These are phyloP conservation scores for Eustalomyia histrio DNA, from an alignment of 2,888 invertebrate genomes.

Conservation along the genomic window DNA sequence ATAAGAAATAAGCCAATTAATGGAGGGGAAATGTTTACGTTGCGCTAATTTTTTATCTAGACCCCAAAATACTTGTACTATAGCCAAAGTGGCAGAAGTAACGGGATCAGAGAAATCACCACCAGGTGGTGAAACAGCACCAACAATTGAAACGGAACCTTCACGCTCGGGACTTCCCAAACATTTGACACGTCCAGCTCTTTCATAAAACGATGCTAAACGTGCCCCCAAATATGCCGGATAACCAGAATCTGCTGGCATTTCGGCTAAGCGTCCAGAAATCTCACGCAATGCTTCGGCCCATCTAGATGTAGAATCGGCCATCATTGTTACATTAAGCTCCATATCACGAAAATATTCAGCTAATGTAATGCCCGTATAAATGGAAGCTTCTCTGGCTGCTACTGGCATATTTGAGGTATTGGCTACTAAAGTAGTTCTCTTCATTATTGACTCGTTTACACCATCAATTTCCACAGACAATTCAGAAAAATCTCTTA, in stretches of 20 bases:
- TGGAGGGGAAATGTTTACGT: constrained; percentile 99
- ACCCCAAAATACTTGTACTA: constrained; percentile 99
- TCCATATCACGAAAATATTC: constrained; percentile 99
- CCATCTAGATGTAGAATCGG: constrained; percentile 99
- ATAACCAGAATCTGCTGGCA: constrained; percentile 99
- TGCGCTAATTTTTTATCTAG: constrained; percentile 99
- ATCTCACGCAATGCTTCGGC: constrained; percentile 99
- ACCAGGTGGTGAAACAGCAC: constrained; percentile 99
- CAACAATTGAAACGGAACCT: constrained; percentile 99
- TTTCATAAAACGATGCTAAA: constrained; percentile 99
- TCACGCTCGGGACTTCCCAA: constrained; percentile 98
- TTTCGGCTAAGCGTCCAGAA: constrained; percentile 99
- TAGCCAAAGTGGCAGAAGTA: constrained; percentile 98
- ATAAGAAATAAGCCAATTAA: constrained; percentile 99
- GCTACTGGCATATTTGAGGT: constrained; percentile 99
- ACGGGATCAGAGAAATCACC: constrained; percentile 99
- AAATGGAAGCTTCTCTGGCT: constrained; percentile 99
- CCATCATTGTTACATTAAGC: constrained; percentile 99
- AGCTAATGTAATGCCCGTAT: constrained; percentile 99
- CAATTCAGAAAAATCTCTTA: constrained; percentile 99
- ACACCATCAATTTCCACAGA: constrained; percentile 97
- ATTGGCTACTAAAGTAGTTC: constrained; percentile 99
- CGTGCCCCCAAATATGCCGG: constrained; percentile 99
- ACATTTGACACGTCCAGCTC: constrained; percentile 98
- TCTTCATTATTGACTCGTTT: constrained; percentile 99